These are phyloP conservation scores for Limonius californicus DNA, from an alignment of 1,140 invertebrate species.

Conservation along the genomic window DNA sequence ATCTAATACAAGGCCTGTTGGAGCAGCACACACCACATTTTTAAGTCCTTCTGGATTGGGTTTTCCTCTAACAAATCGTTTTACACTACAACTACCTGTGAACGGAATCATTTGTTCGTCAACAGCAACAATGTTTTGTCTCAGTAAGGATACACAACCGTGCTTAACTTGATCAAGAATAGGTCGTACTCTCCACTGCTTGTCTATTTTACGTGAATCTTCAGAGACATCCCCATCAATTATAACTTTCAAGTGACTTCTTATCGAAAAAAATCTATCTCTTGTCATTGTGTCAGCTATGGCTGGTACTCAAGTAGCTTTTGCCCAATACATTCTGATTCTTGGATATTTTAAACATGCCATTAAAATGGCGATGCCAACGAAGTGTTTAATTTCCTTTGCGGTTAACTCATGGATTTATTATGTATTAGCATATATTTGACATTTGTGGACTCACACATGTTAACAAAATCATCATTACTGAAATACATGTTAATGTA, in stretches of 20 bases:
- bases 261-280: conserved; percentile 22
- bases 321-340: conserved; percentile 25
- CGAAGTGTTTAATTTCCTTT: conserved; percentile 22
- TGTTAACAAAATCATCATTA: conserved; percentile 19
- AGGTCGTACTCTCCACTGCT: not conserved
- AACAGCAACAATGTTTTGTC: conserved; percentile 13
- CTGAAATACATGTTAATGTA: conserved; percentile 19
- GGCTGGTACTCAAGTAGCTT: not conserved
- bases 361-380: conserved; percentile 24
- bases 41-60: conserved; percentile 33
- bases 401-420: conserved; percentile 23
- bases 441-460: conserved; percentile 27
- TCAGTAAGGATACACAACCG: conserved; percentile 18
- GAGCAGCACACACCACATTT: conserved; percentile 34
- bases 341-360: conserved; percentile 26
- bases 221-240: not conserved
- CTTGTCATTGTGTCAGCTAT: conserved; percentile 19
- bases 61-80: conserved; percentile 20
- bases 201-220: not conserved
- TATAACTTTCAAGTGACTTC: conserved; percentile 2
- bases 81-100: conserved; percentile 14
- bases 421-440: conserved; percentile 22
- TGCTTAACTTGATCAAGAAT: conserved; percentile 1
- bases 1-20: conserved; percentile 37
- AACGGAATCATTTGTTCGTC: conserved; percentile 24